Base-by-base conservation (phyloP, 2,797 vertebrate species). In the Tapirus indicus region DNA sequence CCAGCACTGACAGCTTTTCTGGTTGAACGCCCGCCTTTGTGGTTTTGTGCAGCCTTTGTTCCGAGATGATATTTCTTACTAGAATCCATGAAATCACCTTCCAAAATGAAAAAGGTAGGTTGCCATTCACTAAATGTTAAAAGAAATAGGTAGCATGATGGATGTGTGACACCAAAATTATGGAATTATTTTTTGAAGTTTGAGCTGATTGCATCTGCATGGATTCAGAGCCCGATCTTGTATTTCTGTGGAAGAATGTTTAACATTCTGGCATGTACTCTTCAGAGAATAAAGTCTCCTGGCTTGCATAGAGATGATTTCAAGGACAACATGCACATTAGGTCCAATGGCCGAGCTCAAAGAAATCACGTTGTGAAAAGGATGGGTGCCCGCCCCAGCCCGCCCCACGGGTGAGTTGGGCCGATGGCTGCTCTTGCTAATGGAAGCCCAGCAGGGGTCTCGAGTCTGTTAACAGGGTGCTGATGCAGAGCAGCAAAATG, bases 181-280 rank as follows among this genome's bases (percentile, higher is more conserved):
- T 32, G 35, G 27, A 17, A 60, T 91, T 95, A 54, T 83, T 96
- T 90, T 79, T 64, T 69, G 44, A 89, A 7, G 23, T 78, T 95
- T 92, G 12, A 27, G 13, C 16, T 83, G 47, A 27, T 89, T 66
- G 88, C 54, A 29, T 85, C 32, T 27, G 29, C 1, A 77, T 41
- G 74, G 88, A 91, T 41, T 91, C 32, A 83, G n/a, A 75, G 58
- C 21, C 16, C 16, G n/a, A 9, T 47, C 69, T 85, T 64, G 27
- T 62, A 54, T 96, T 82, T 86, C 56, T 52, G 27, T 66, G 38
- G 27, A 91, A 91, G 66, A 83, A 66, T 66, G 54, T 69, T 88
- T 82, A 75, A 54, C 20, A 54, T 78, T 79, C 80, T 93, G 41
- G 32, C 7, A n/a, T 14, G 35, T 35, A 23, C n/a, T 90, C 44